Conservation (phyloP, 2,888 invertebrate species). For the Philaethria dido region DNA sequence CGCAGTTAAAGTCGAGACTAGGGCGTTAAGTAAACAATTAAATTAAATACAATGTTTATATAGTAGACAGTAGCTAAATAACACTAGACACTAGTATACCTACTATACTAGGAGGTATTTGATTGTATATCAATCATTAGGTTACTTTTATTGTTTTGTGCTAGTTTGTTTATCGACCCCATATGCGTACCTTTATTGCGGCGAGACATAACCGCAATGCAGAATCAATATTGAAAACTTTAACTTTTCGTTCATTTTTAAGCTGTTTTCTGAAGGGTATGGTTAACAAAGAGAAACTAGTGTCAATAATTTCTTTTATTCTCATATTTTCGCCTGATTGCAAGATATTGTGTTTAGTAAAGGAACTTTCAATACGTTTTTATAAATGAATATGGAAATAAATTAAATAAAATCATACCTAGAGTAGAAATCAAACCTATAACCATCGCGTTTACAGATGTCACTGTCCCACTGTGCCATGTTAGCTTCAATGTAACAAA, state of each 20-base stretch:
- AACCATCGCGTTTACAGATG: no score
- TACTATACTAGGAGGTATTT: no score
- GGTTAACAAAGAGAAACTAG: no score
- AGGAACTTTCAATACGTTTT: no score
- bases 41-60: slow-evolving; percentile 10
- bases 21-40: slow-evolving; percentile 1
- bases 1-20: not conserved
- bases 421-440: no score
- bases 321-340: no score
- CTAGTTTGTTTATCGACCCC: slow-evolving; percentile 8
- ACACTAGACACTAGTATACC: not conserved
- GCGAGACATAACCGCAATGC: slow-evolving; percentile 14
- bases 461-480: no score
- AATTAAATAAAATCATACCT: no score
- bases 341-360: no score
- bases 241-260: not conserved
- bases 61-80: not conserved
- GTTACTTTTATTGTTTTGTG: slow-evolving; percentile 13
- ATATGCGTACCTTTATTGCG: slow-evolving; percentile 1
- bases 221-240: not conserved
- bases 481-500: no score
- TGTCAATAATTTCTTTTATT: no score
- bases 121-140: slow-evolving; percentile 21
- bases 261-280: not conserved
- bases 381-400: no score